Evolutionary conservation across 1,140 invertebrate species (phyloP).

Genomic region (Pogonus chalceus): DNA sequence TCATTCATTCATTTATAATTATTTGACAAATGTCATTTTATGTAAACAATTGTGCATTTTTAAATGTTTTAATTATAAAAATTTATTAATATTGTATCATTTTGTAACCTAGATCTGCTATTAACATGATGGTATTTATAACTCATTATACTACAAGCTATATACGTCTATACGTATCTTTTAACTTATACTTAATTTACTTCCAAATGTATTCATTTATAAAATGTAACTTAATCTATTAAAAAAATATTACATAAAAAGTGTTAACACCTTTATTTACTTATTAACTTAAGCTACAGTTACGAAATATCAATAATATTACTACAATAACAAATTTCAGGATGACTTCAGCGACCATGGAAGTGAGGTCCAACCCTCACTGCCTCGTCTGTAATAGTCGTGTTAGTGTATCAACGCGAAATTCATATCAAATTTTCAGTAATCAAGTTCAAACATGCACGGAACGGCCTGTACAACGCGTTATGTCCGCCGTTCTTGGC

Average conservation of each 20-base stretch:
- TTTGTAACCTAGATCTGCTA: not conserved
- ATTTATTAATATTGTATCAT: too few relatives aligned
- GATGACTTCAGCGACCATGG: not conserved
- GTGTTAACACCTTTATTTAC: slow-evolving; percentile 2
- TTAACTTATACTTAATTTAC: too few relatives aligned
- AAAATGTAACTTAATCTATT: slow-evolving; percentile 11
- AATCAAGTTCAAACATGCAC: slow-evolving; percentile 30
- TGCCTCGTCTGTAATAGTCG: slow-evolving; percentile 47
- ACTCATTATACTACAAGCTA: too few relatives aligned
- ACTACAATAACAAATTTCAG: not conserved
- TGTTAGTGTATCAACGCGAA: slow-evolving; percentile 41
- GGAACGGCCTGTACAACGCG: slow-evolving; percentile 37
- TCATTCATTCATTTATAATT: not conserved
- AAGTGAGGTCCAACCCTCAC: slow-evolving; percentile 20
- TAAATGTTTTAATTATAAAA: not conserved
- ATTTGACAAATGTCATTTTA: not conserved
- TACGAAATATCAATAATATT: not conserved
- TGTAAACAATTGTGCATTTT: not conserved
- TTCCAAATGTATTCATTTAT: slow-evolving; percentile 6
- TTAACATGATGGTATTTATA: not conserved
- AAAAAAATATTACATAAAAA: not conserved
- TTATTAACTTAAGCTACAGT: slow-evolving; percentile 15
- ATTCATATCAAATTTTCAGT: slow-evolving; percentile 42
- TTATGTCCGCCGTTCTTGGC: slow-evolving; percentile 41
- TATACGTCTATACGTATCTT: too few relatives aligned